Evolutionary conservation across 2,888 invertebrate genomes (phyloP).

Genomic region (Nyleta sp.): DNA sequence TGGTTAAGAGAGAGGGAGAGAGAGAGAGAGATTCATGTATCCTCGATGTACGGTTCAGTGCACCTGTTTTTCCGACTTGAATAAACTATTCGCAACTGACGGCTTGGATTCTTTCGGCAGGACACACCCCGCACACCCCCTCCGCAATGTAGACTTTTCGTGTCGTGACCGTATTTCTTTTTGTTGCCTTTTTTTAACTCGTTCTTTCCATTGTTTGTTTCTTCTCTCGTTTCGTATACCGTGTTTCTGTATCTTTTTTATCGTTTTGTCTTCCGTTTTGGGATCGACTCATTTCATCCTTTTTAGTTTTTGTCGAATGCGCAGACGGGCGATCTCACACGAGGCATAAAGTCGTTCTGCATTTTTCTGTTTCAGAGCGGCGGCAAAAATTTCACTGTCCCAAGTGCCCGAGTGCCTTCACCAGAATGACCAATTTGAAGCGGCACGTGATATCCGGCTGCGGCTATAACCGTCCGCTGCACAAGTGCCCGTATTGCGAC

Average conservation of each 20-base stretch:
- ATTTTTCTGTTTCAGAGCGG: conserved; percentile 62
- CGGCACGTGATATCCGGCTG: conserved; percentile 77
- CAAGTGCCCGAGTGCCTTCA: conserved; percentile 70
- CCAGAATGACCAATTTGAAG: conserved; percentile 52
- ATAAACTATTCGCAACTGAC: conserved; percentile 48
- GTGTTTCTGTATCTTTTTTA: too few relatives aligned
- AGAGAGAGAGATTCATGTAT: conserved; percentile 11
- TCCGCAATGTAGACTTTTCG: background rate
- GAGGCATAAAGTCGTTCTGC: conserved; percentile 27
- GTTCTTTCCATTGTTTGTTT: conserved; percentile 6
- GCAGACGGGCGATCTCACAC: background rate
- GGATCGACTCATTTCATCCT: background rate
- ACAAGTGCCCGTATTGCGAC: conserved; percentile 78
- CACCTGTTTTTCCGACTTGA: conserved; percentile 28
- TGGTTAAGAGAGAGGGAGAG: conserved; percentile 16
- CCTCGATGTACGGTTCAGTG: conserved; percentile 19
- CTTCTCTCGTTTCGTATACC: conserved; percentile 5
- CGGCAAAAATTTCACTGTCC: conserved; percentile 68
- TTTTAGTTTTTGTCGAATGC: conserved; percentile 13
- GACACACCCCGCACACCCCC: background rate
- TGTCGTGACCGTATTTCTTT: too few relatives aligned
- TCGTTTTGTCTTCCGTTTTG: too few relatives aligned
- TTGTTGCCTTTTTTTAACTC: background rate
- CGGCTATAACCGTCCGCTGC: conserved; percentile 73
- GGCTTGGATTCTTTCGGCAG: conserved; percentile 16